Evolutionary conservation across 1,140 invertebrate species (phyloP), one percentile per base, ranked within the genome.

Genomic region (Melanaphis sacchari): DNA sequence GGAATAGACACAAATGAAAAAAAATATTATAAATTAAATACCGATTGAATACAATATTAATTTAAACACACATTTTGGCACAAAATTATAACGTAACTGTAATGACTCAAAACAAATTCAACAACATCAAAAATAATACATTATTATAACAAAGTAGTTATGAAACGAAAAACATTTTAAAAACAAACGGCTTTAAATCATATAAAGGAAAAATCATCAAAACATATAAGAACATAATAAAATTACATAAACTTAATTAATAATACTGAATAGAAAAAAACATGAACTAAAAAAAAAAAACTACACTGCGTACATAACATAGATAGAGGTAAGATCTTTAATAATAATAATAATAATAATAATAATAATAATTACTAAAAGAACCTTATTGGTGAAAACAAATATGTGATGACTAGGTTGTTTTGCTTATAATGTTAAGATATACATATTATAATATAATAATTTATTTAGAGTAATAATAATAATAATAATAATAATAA

Each of bases 21-120:
- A 43, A 76, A 31, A 76, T 46, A 41, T 81, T 92, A 49, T 49
- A 43, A 76, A 59, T 90, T 76, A 59, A 52, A 76, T 90, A 90
- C 38, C 31, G 21, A 31, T 49, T 26, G 11, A 93, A 93, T 49
- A 54, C n/a, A 36, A 93, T 76, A 76, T 49, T 93, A 84, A 85
- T 84, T 93, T 38, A 93, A 54, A 93, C 43, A 93, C 91, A 84
- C 43, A 81, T 76, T 93, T 93, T 93, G 91, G 81, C 91, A 93
- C 91, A 93, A 93, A 93, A 93, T 40, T 85, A 93, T 93, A 92
- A 82, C 54, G 52, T 92, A 92, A 92, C 43, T 49, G 31, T 46
- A 91, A 81, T 91, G 41, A 91, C 87, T 52, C 31, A 49, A 91
- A 52, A 84, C 40, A 92, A 92, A 92, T 84, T 36, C 36, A 85